Conservation (phyloP, 2,888 invertebrate genomes). For the Andrena flavipes region DNA sequence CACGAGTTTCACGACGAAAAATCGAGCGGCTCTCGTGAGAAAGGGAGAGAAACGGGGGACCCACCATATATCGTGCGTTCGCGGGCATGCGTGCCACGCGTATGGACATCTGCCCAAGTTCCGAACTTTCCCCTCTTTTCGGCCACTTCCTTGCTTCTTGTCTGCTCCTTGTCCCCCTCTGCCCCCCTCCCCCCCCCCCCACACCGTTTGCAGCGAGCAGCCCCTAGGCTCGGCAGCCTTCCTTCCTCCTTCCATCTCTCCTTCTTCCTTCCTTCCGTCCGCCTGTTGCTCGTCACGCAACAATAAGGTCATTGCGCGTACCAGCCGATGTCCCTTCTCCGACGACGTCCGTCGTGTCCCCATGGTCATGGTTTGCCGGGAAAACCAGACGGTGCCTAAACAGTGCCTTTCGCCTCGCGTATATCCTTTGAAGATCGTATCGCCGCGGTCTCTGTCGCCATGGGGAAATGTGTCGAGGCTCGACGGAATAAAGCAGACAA, state of each 20-base stretch:
- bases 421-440: conserved; percentile 46
- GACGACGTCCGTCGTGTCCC: conserved; percentile 31
- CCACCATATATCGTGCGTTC: conserved; percentile 24
- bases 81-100: conserved; percentile 36
- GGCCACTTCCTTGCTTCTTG: conserved; percentile 63
- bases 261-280: conserved; percentile 74
- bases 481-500: conserved; percentile 1
- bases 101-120: conserved; percentile 72
- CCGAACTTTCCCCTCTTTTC: conserved; percentile 69
- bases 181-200: background rate
- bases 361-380: conserved; percentile 49
- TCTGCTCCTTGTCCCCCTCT: conserved; percentile 35
- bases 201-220: conserved; percentile 57
- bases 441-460: background rate
- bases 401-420: background rate
- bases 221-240: conserved; percentile 56
- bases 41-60: conserved; percentile 56
- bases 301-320: conserved; percentile 75
- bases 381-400: conserved; percentile 42
- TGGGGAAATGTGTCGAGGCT: conserved; percentile 4
- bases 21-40: conserved; percentile 64
- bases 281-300: conserved; percentile 76
- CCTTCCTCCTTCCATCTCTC: conserved; percentile 65
- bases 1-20: conserved; percentile 50
- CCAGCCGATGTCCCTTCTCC: conserved; percentile 51